Conservation (phyloP, 1,140 invertebrate species). For the Lamellibrachia luymesi region DNA sequence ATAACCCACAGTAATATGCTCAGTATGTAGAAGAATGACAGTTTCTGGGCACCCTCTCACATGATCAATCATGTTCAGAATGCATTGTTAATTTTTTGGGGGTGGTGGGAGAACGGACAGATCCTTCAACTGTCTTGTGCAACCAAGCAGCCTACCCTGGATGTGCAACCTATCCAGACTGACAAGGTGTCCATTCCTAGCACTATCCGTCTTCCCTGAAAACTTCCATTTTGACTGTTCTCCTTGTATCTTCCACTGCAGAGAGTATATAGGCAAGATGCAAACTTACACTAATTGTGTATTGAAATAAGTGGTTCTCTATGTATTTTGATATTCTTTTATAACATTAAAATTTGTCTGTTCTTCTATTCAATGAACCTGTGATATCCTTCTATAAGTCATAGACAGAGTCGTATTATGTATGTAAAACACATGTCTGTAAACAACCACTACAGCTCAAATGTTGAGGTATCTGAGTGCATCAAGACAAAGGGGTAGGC, state of each 20-base stretch:
- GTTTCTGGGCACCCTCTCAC: neutral
- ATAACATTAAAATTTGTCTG: neutral
- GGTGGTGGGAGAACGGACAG: neutral
- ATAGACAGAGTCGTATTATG: too few species aligned
- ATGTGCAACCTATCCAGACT: neutral
- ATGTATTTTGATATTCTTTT: neutral
- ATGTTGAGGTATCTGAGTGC: neutral
- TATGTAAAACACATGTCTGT: neutral
- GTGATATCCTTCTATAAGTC: neutral
- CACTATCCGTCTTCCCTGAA: neutral
- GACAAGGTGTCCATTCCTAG: too few species aligned
- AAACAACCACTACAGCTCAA: neutral
- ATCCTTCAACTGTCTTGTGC: neutral
- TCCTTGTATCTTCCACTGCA: neutral
- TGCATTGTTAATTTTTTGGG: neutral
- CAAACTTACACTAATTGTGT: too few species aligned
- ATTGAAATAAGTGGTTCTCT: neutral
- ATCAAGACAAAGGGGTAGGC: neutral
- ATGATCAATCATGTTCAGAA: neutral
- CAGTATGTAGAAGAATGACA: neutral
- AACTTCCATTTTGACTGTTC: neutral
- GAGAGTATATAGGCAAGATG: too few species aligned
- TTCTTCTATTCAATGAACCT: neutral
- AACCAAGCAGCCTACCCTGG: neutral
- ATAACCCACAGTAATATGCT: neutral